Conservation (phyloP, 1,140 invertebrate species). For the Megalonaias nervosa region DNA sequence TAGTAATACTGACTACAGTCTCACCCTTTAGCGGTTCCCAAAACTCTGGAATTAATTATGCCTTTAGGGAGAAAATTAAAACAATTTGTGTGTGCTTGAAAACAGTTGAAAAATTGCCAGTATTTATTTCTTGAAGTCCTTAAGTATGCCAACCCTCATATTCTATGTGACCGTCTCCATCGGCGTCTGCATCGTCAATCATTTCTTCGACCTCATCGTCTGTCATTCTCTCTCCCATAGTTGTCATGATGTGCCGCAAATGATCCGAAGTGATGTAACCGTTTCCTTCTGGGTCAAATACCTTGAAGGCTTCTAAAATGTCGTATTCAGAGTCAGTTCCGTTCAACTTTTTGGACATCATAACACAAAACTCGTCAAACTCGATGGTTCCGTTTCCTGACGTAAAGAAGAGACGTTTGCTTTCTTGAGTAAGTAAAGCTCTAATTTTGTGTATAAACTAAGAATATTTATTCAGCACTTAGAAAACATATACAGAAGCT, state of each 20-base stretch:
- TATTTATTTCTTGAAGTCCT: neutral
- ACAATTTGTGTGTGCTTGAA: too few species aligned
- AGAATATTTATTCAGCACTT: too few species aligned
- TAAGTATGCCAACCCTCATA: slow-evolving; percentile 42
- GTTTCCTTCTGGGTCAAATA: slow-evolving; percentile 97
- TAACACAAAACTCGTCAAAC: slow-evolving; percentile 98
- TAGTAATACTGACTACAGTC: too few species aligned
- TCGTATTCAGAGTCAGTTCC: slow-evolving; percentile 99
- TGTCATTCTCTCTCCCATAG: slow-evolving; percentile 81
- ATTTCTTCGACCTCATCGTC: slow-evolving; percentile 93
- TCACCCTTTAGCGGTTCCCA: too few species aligned
- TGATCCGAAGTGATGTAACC: slow-evolving; percentile 32
- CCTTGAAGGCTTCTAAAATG: slow-evolving; percentile 98
- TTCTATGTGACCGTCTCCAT: slow-evolving; percentile 78
- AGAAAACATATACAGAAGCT: too few species aligned
- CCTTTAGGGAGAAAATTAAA: too few species aligned
- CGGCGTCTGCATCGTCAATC: slow-evolving; percentile 92
- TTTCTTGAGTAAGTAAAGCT: too few species aligned
- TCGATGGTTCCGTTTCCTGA: slow-evolving; percentile 76
- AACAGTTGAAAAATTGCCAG: too few species aligned
- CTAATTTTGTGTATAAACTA: too few species aligned
- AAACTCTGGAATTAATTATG: too few species aligned
- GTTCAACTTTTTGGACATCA: slow-evolving; percentile 99
- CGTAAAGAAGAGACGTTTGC: neutral
- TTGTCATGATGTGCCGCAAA: slow-evolving; percentile 39